These are phyloP conservation scores for Atlantisia rogersi DNA, from an alignment of 2,113 vertebrate species.

Conservation along the genomic window DNA sequence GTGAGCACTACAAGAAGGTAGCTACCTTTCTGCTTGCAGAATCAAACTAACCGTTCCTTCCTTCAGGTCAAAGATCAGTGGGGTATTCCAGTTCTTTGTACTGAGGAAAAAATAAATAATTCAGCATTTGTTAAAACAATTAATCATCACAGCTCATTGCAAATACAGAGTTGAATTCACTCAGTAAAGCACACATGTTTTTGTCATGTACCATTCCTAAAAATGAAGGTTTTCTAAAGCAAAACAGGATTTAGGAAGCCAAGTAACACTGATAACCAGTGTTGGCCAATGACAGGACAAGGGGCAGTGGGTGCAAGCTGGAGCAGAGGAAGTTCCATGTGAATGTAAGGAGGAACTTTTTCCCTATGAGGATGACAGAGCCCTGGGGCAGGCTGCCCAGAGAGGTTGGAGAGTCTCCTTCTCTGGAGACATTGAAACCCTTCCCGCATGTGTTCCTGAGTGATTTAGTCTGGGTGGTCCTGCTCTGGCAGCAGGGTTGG, in stretches of 20 bases:
- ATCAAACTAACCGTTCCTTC: slow-evolving; percentile 96
- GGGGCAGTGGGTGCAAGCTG: no score
- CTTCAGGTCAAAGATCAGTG: slow-evolving; percentile 95
- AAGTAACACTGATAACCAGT: not conserved
- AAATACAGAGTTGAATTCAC: not conserved
- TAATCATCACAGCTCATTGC: not conserved
- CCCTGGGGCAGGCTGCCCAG: no score
- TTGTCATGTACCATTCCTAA: not conserved
- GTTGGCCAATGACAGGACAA: no score
- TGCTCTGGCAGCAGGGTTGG: no score
- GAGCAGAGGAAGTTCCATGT: no score
- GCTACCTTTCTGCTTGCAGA: slow-evolving; percentile 92
- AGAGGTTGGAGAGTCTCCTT: no score
- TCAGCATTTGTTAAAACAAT: not conserved
- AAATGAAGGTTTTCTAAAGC: not conserved
- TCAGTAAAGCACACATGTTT: not conserved
- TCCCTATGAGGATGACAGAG: no score
- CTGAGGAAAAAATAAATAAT: slow-evolving; percentile 68
- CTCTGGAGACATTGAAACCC: no score
- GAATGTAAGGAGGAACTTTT: no score
- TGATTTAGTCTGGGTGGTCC: no score
- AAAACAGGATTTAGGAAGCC: not conserved
- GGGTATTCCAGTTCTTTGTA: slow-evolving; percentile 97
- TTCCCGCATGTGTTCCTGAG: no score
- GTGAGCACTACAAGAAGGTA: not conserved